Conservation (phyloP, 2,113 vertebrate genomes). For the Nesoenas mayeri region DNA sequence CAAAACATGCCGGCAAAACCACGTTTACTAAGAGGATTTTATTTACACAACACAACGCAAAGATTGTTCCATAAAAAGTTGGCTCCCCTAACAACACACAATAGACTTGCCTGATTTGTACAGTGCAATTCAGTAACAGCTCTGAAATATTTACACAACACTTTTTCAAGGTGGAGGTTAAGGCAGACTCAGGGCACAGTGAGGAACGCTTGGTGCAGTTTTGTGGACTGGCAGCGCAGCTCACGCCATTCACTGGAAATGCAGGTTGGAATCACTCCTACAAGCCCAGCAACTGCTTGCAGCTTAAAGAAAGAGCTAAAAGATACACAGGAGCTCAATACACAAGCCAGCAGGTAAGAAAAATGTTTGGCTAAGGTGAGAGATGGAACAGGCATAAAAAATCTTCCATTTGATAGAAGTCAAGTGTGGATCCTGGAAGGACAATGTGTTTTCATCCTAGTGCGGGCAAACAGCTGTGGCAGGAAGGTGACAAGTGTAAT, state of each 20-base stretch:
- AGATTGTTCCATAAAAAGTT: neutral
- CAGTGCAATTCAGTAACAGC: conserved; percentile 48
- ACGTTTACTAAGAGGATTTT: conserved; percentile 11
- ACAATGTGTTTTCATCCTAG: neutral
- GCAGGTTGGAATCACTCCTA: neutral
- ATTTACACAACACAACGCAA: conserved; percentile 44
- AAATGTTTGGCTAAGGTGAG: neutral
- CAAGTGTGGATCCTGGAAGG: neutral
- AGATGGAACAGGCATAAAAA: neutral
- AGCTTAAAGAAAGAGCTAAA: neutral
- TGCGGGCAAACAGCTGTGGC: neutral
- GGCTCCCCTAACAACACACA: neutral
- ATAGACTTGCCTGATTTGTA: neutral
- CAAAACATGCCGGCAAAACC: neutral
- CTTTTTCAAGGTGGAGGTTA: neutral
- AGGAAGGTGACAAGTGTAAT: neutral
- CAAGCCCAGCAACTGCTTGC: neutral
- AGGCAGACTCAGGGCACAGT: conserved; percentile 66
- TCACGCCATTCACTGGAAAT: neutral
- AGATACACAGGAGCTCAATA: neutral
- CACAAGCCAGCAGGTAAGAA: neutral
- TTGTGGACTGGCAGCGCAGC: neutral
- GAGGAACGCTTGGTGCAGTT: conserved; percentile 47
- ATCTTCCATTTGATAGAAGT: neutral
- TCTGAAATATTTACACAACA: conserved; percentile 42